phyloP scores from a whole-genome alignment of 2,888 invertebrate species.

The Lasioglossum malachurum region DNA sequence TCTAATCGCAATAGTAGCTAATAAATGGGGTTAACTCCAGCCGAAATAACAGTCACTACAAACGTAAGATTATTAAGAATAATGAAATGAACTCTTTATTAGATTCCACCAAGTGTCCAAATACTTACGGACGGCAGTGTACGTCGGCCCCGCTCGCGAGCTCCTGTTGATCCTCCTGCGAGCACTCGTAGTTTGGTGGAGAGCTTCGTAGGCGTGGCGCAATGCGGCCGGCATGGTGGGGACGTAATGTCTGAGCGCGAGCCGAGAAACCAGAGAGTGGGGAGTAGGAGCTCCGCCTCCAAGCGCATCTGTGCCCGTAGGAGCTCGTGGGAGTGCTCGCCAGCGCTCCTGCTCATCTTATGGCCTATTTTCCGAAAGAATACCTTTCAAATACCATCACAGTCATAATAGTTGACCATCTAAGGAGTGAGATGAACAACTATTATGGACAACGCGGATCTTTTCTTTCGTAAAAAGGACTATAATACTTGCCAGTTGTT shows the following conservation, averaged over 20 bases:
- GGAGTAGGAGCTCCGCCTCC: neutral
- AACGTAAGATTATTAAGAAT: neutral
- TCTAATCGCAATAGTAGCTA: neutral
- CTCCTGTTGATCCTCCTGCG: conserved; percentile 4
- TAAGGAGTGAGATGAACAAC: neutral
- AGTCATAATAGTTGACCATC: neutral
- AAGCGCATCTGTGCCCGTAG: neutral
- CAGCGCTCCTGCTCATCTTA: neutral
- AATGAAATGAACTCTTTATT: neutral
- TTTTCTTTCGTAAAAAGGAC: neutral
- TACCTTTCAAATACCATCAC: neutral
- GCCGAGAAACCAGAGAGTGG: neutral
- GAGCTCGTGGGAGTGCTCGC: neutral
- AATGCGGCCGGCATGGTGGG: neutral
- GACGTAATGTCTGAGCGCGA: neutral
- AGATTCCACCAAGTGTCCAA: conserved; percentile 61
- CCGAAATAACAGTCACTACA: neutral
- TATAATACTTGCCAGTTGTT: neutral
- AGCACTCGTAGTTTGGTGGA: conserved; percentile 3
- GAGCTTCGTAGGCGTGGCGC: conserved; percentile 1
- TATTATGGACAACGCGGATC: neutral
- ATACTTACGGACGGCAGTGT: conserved; percentile 11
- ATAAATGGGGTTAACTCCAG: neutral
- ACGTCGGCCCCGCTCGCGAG: neutral
- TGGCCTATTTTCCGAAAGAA: neutral